Conservation (phyloP, 2,797 vertebrate species). For the Lepus townsendii region DNA sequence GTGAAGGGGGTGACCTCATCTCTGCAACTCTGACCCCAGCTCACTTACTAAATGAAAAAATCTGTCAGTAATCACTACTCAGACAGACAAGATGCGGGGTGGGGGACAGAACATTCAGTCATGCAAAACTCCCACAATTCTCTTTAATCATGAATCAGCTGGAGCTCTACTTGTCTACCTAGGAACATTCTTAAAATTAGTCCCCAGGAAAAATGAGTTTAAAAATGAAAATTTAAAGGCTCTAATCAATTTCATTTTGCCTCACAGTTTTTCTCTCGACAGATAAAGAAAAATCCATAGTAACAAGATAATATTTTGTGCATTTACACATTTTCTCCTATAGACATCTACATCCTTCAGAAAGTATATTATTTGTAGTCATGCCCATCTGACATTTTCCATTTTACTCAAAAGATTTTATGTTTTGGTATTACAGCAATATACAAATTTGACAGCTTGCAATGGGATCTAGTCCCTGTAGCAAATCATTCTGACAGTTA, state of each 20-base stretch:
- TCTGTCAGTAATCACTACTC: constrained; percentile 19
- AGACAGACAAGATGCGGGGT: constrained; percentile 49
- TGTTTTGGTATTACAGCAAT: constrained; percentile 75
- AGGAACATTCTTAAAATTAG: constrained; percentile 69
- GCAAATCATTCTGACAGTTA: constrained; percentile 85
- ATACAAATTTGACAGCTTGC: constrained; percentile 84
- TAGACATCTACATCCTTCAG: constrained; percentile 72
- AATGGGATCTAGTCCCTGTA: constrained; percentile 80
- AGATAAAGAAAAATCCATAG: constrained; percentile 75
- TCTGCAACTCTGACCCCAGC: neutral
- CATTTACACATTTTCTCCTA: constrained; percentile 77
- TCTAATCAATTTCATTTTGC: constrained; percentile 64
- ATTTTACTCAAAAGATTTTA: constrained; percentile 80
- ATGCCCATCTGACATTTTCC: constrained; percentile 78
- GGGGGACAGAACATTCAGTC: neutral
- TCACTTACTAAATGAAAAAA: constrained; percentile 59
- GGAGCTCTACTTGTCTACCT: constrained; percentile 47
- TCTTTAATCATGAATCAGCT: constrained; percentile 62
- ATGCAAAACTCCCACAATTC: neutral
- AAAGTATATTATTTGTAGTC: constrained; percentile 82
- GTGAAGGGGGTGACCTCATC: neutral
- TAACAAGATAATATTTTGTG: constrained; percentile 77
- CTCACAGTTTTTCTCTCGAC: constrained; percentile 39
- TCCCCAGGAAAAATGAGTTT: constrained; percentile 41
- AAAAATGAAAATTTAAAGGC: constrained; percentile 64